These are phyloP conservation scores for Ormyrus nitidulus DNA, from an alignment of 2,888 invertebrate species.

Conservation along the genomic window DNA sequence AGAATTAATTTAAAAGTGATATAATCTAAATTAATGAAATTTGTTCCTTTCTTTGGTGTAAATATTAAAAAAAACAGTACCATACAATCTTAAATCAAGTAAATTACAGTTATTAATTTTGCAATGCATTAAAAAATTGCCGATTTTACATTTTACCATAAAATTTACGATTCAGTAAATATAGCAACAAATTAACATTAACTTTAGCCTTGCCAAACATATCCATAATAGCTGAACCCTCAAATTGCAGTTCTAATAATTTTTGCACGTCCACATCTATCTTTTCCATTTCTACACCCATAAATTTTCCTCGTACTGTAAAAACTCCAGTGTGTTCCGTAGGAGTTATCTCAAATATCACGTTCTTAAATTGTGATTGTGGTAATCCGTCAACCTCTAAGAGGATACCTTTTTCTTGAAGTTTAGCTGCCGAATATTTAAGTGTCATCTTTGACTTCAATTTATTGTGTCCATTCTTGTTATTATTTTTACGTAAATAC, in stretches of 20 bases:
- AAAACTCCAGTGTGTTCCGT: conserved; percentile 83
- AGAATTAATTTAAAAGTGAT: background rate
- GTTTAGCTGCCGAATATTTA: conserved; percentile 83
- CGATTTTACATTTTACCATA: conserved; percentile 78
- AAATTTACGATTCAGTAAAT: conserved; percentile 86
- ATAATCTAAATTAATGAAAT: background rate
- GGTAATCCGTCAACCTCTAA: conserved; percentile 83
- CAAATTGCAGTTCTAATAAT: conserved; percentile 85
- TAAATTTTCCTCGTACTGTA: conserved; percentile 83
- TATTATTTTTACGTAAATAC: conserved; percentile 75
- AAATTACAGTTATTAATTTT: no score
- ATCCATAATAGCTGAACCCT: conserved; percentile 85
- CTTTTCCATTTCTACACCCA: conserved; percentile 86
- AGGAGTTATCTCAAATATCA: conserved; percentile 84
- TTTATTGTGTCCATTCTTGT: conserved; percentile 70
- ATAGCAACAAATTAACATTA: conserved; percentile 85
- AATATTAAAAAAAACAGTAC: no score
- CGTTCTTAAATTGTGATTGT: conserved; percentile 84
- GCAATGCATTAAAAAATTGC: no score
- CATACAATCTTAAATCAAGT: no score
- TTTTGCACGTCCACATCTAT: conserved; percentile 85
- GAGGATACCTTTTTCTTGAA: conserved; percentile 84
- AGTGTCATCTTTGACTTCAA: conserved; percentile 79
- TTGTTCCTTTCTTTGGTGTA: background rate
- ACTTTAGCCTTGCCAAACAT: conserved; percentile 88